These are phyloP conservation scores for Jordanella pulchra DNA, from an alignment of 2,797 vertebrate species.

Conservation along the genomic window DNA sequence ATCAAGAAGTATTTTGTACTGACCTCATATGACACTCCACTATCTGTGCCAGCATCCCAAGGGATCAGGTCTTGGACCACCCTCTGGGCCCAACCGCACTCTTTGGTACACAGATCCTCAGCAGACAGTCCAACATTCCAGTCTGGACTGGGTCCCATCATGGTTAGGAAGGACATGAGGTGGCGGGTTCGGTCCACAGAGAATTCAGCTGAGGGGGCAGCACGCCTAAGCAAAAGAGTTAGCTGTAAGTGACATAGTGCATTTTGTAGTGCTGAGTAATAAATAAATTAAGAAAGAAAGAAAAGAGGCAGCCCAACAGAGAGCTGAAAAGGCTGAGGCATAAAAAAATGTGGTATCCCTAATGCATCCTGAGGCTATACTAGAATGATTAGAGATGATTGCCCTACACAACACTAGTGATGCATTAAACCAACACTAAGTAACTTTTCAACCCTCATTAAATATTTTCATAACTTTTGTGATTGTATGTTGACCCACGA, in stretches of 20 bases:
- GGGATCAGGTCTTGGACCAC: slow-evolving; percentile 95
- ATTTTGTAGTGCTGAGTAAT: slow-evolving; percentile 1
- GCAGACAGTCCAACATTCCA: slow-evolving; percentile 97
- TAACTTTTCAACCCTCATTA: slow-evolving; percentile 16
- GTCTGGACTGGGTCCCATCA: slow-evolving; percentile 96
- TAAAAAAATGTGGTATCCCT: slow-evolving; percentile 11
- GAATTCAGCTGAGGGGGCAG: slow-evolving; percentile 97
- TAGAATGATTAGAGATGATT: slow-evolving; percentile 3
- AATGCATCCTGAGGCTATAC: slow-evolving; percentile 11
- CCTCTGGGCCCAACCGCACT: slow-evolving; percentile 96
- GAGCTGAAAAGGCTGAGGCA: not conserved
- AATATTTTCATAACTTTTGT: too few species aligned
- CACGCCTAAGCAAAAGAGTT: slow-evolving; percentile 79
- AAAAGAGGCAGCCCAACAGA: slow-evolving; percentile 9
- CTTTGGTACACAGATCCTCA: slow-evolving; percentile 96
- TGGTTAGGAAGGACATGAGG: slow-evolving; percentile 97
- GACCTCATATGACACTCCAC: slow-evolving; percentile 94
- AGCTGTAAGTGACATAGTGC: slow-evolving; percentile 13
- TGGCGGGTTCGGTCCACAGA: slow-evolving; percentile 94
- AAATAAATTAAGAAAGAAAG: not conserved
- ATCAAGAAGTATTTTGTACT: slow-evolving; percentile 3
- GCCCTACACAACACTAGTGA: slow-evolving; percentile 7
- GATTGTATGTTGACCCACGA: too few species aligned
- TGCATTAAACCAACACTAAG: not conserved
- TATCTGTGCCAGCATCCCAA: slow-evolving; percentile 98